Evolutionary conservation across 2,888 invertebrate species (phyloP), one percentile per base, ranked within the genome.

Genomic region (Rhorus exstirpatorius): DNA sequence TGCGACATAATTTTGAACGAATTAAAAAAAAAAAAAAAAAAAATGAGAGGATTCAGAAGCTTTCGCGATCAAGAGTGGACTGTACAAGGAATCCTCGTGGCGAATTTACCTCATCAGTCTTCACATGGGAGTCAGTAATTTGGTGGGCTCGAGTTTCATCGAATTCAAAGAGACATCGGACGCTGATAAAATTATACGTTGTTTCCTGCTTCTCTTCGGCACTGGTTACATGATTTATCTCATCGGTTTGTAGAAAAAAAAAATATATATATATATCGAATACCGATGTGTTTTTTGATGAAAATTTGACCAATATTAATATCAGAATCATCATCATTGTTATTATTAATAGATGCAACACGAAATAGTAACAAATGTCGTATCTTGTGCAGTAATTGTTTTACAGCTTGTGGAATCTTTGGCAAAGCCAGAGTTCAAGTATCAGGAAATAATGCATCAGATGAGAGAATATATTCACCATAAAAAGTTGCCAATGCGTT

Each of bases 391-490:
- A 89, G 93, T 93, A 10, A 91, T 93, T 58, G 83, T 93, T 6
- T 87, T 93, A 84, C 93, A 93, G 88, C 86, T 93, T 44, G 88
- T 93, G 31, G 92, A 92, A 75, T 93, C 93, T 0, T 89, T 88
- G 61, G 92, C 91, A 1, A 93, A 93, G 1, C 93, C 93, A 0
- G 90, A 93, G 79, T 88, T 93, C 24, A 94, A 94, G 84, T 94
- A 94, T 87, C 91, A 93, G 58, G 94, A 94, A 83, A 93, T 95
- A 86, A 94, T 94, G 86, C 93, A 94, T 60, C 94, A 95, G 89
- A 87, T 93, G 8, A 93, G 94, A 89, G 94, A 94, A 83, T 95
- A 95, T 86, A 95, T 95, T 94, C 91, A 92, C 8, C 94, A 94
- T 80, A 94, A 94, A 86, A 94, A 94, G 85, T 93, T 95, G 26